A percentile compares a stretch with the other conserved stretches of the same genome.
Conservation (phyloP, 2,797 vertebrate species). For the Chiroxiphia lanceolata region DNA sequence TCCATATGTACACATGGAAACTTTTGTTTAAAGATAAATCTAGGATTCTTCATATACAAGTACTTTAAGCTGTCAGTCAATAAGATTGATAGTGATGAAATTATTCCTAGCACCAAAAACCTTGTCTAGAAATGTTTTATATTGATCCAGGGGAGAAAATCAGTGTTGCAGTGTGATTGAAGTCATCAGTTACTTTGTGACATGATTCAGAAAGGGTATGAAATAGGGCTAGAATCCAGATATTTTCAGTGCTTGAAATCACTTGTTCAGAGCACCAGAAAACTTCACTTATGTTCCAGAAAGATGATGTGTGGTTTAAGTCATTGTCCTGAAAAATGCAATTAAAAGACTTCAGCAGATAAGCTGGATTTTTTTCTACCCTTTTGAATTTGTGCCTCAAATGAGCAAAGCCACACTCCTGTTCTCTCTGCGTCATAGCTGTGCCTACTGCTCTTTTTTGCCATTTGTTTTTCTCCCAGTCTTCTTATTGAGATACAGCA, state of each 20-base stretch:
- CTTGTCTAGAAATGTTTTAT: slow-evolving; percentile 9
- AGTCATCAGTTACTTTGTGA: slow-evolving; percentile 43
- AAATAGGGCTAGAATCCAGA: not conserved
- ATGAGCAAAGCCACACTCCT: not conserved
- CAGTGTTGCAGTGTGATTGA: slow-evolving; percentile 28
- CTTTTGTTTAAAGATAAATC: not conserved
- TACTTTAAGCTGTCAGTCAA: not conserved
- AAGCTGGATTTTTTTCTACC: not conserved
- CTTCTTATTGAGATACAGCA: not conserved
- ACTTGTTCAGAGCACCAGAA: not conserved
- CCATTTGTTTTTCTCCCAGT: not conserved
- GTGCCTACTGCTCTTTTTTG: not conserved
- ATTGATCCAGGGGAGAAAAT: slow-evolving; percentile 34
- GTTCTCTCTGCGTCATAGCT: not conserved
- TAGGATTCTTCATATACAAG: not conserved
- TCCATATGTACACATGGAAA: not conserved
- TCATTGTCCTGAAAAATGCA: slow-evolving; percentile 11
- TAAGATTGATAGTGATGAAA: slow-evolving; percentile 28
- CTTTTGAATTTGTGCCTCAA: not conserved
- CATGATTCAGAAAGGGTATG: not conserved
- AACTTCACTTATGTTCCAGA: not conserved
- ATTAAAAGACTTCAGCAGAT: not conserved
- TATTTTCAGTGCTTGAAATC: slow-evolving; percentile 1
- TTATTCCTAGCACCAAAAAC: slow-evolving; percentile 9
- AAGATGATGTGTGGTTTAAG: not conserved